Conservation (phyloP, 2,113 vertebrate genomes). For the Phyllopteryx taeniolatus region DNA sequence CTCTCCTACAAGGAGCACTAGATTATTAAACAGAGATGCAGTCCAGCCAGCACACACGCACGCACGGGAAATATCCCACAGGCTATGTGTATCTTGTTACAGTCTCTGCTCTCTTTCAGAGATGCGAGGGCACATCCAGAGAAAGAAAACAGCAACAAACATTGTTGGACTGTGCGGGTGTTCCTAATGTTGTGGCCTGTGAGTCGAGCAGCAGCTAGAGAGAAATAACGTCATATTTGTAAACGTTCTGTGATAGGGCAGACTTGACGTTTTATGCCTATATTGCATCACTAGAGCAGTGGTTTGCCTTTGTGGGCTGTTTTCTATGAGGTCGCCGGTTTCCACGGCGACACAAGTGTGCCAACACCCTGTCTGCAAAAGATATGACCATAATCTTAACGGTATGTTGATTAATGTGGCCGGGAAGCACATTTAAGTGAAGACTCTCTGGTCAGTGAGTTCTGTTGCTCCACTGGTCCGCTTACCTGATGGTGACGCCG, state of each 20-base stretch:
- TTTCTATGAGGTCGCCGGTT: not conserved
- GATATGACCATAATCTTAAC: not conserved
- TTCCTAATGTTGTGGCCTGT: not conserved
- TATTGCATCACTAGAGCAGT: no score
- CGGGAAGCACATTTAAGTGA: not conserved
- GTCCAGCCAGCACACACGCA: not conserved
- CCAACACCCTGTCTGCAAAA: not conserved
- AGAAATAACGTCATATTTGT: no score
- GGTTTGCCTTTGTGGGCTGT: no score
- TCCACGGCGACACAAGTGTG: not conserved
- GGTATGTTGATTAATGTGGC: not conserved
- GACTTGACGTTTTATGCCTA: no score
- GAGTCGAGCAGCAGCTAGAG: not conserved
- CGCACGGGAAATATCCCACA: not conserved
- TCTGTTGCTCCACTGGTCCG: not conserved
- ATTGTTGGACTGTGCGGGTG: not conserved
- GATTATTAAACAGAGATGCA: slow-evolving; percentile 38
- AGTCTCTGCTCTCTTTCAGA: slow-evolving; percentile 10
- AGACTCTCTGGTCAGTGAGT: not conserved
- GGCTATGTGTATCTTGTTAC: slow-evolving; percentile 16
- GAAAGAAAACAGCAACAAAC: not conserved
- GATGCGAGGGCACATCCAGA: not conserved
- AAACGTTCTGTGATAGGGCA: no score
- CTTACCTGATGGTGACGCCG: not conserved
- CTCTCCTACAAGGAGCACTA: slow-evolving; percentile 13